Evolutionary conservation across 2,888 invertebrate genomes (phyloP), one percentile per base, ranked within the genome.

Genomic region (Agrenia bidenticulata): DNA sequence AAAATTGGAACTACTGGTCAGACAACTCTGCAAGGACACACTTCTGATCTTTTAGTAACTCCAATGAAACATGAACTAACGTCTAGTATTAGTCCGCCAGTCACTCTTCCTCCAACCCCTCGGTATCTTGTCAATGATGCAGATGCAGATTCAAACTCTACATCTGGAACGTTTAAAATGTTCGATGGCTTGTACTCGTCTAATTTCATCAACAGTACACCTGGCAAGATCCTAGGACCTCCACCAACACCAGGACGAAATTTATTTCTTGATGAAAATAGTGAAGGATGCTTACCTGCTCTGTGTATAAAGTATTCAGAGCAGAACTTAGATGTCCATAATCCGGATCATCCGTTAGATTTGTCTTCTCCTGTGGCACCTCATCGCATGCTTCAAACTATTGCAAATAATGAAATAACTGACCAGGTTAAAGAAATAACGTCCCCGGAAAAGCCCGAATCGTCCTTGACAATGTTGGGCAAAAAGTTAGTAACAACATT

Each of bases 171-270:
- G 21, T 37, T 61, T 2, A 53, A 17, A 15, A 61, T 57, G n/a
- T 59, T 54, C 17, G 64, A 54, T 4, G 53, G 61, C 2, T 2
- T 66, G 49, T 55, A 55, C 32, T 49, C 61, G 9, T 9, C 21
- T 0, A 61, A 51, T 26, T 24, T 63, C n/a, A 39, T 55, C 17
- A 58, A 61, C 4, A 61, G 61, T 11, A 68, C 68, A 1, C 68
- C 68, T 0, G 9, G 62, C 26, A 68, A 68, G 42, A 23, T 51
- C 7, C 23, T 49, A 1, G 64, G 64, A 4, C 4, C 59, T 42
- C 68, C 68, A 1, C 42, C 64, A 50, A 68, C 68, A 15, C 68
- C 68, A 32, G 68, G 68, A 4, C 42, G 42, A 51, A 45, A 19
- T 15, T 15, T 45, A 45, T 45, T 45, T 19, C 7, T 45, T 15